phyloP scores from a whole-genome alignment of 2,888 invertebrate genomes.

The Nemurella pictetii region DNA sequence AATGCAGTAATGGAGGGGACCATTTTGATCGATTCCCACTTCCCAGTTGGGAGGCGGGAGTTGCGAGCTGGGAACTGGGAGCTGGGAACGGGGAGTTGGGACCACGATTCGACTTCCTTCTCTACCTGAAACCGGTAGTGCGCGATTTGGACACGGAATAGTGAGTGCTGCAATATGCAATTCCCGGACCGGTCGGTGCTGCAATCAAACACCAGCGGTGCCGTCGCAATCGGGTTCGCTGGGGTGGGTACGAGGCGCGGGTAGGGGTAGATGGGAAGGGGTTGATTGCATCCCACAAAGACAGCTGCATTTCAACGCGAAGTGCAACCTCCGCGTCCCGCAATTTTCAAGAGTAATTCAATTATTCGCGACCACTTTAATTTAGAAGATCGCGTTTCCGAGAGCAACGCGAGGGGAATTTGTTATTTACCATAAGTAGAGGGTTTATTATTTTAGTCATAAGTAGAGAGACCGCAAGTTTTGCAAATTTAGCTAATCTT shows the following conservation, averaged over 20 bases:
- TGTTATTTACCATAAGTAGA: neutral
- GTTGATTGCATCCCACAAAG: neutral
- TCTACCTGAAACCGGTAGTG: neutral
- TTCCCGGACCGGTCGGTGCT: neutral
- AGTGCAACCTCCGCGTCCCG: neutral
- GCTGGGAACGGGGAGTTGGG: no score
- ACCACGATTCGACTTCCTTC: neutral
- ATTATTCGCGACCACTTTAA: neutral
- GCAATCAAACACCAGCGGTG: neutral
- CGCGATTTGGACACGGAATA: neutral
- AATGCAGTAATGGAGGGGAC: neutral
- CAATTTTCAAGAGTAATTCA: neutral
- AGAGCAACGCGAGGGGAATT: neutral
- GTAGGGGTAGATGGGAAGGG: neutral
- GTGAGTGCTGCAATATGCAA: neutral
- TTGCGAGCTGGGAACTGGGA: no score
- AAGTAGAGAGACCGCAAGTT: neutral
- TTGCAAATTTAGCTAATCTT: neutral
- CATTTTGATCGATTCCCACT: neutral
- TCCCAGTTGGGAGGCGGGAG: no score
- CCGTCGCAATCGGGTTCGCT: neutral
- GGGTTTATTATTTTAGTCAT: neutral
- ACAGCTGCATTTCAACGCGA: neutral
- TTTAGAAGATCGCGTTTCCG: neutral
- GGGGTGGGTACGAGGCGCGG: no score